Conservation (phyloP, 1,140 invertebrate species). For the silkworm (Bombyx mori) region DNA sequence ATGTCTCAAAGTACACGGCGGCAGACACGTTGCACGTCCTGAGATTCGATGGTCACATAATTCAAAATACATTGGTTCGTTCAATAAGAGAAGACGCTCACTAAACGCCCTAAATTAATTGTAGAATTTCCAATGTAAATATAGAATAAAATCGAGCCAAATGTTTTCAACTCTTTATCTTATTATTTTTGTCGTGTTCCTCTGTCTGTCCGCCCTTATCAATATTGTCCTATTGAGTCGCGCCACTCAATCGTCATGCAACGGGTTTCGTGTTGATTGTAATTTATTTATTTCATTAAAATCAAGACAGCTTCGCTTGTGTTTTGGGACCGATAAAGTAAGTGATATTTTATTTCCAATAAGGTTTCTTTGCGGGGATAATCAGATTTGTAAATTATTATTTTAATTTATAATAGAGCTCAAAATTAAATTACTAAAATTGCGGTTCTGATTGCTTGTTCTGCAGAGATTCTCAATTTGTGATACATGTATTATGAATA, state of each 20-base stretch:
- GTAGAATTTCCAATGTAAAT: background rate
- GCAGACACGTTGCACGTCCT: too few relatives aligned
- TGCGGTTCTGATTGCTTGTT: too few relatives aligned
- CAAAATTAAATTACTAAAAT: too few relatives aligned
- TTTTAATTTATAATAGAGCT: background rate
- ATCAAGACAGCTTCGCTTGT: background rate
- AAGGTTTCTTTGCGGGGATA: background rate
- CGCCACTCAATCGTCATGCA: constrained; percentile 6
- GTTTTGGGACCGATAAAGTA: background rate
- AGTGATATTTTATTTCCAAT: background rate
- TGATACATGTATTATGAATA: too few relatives aligned
- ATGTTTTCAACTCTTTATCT: constrained; percentile 6
- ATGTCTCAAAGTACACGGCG: too few relatives aligned
- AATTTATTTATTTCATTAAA: background rate
- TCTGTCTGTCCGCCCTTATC: constrained; percentile 13
- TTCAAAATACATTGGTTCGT: too few relatives aligned
- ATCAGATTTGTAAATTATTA: background rate
- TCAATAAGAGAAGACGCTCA: too few relatives aligned
- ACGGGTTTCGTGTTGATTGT: constrained; percentile 2
- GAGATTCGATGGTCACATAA: too few relatives aligned
- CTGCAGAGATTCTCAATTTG: too few relatives aligned
- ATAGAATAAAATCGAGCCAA: constrained; percentile 5
- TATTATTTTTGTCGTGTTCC: constrained; percentile 15
- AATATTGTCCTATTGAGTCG: constrained; percentile 12
- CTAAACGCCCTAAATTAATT: background rate